Evolutionary conservation across 1,140 invertebrate genomes (phyloP), one percentile per base, ranked within the genome.

Genomic region (Diuraphis noxia): DNA sequence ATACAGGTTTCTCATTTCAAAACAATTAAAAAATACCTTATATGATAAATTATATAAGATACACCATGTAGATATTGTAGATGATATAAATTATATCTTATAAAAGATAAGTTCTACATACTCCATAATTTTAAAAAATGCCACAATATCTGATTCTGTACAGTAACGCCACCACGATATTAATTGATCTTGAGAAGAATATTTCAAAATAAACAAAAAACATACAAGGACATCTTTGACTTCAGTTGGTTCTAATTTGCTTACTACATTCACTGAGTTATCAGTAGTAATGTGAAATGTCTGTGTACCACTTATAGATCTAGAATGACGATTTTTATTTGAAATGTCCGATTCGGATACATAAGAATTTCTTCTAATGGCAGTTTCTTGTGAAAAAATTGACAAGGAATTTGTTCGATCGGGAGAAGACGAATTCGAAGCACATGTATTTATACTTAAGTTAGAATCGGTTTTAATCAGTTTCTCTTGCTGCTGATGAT

Each of bases 121-220:
- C 96, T 97, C 96, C 88, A 98, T 94, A 81, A 97, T 94, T 89
- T 96, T 96, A 93, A 98, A 98, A 94, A 98, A 97, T 84, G 96
- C 95, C 30, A 97, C 94, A 49, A 97, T 95, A 92, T 98, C 96
- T 92, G 95, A 94, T 92, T 96, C 96, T 8, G 95, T 95, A 92
- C 96, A 97, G 88, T 97, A 97, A 93, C 96, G 96, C 97, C 98
- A 98, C 97, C 97, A 98, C 19, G 96, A 96, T 34, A 98, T 95
- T n/a, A 98, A 95, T 93, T 97, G 96, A 92, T 98, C 97, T 93
- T 98, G 97, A 46, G 96, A 96, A 85, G 98, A 93, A 94, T 98
- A 97, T 94, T 98, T 98, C 41, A 99, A 95, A 82, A 99, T 96
- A 94, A 98, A 98, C 34, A 99, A 94, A 93, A 98, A 98, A 93